Evolutionary conservation across 2,888 invertebrate genomes (phyloP).

Genomic region (Xanthorhoe spadicearia): DNA sequence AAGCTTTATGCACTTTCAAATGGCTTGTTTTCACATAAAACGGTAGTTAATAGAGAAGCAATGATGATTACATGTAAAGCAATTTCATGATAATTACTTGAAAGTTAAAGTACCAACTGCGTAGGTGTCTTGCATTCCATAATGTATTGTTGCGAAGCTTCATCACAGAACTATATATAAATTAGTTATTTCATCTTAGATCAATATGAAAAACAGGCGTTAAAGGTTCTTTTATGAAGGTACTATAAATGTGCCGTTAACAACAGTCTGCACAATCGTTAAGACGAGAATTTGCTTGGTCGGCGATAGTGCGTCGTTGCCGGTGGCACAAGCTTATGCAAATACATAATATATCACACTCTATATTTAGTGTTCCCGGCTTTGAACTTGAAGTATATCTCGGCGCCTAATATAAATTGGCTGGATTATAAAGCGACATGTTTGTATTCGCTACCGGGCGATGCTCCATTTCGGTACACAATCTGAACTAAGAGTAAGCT

Average conservation of each 20-base stretch:
- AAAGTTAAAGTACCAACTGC: slow-evolving; percentile 18
- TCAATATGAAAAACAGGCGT: slow-evolving; percentile 45
- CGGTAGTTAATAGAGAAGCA: background rate
- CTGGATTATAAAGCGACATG: slow-evolving; percentile 66
- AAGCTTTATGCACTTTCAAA: background rate
- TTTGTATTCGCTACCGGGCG: slow-evolving; percentile 56
- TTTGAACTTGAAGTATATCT: slow-evolving; percentile 28
- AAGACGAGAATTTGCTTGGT: slow-evolving; percentile 2
- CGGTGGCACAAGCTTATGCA: slow-evolving; percentile 13
- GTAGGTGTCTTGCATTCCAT: slow-evolving; percentile 37
- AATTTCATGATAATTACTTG: slow-evolving; percentile 24
- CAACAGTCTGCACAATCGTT: slow-evolving; percentile 37
- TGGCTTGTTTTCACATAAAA: background rate
- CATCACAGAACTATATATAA: slow-evolving; percentile 56
- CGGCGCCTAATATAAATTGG: slow-evolving; percentile 62
- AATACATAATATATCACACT: slow-evolving; percentile 22
- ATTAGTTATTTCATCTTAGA: slow-evolving; percentile 47
- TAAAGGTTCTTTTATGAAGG: slow-evolving; percentile 52
- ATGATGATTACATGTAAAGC: slow-evolving; percentile 11
- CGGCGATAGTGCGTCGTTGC: slow-evolving; percentile 9
- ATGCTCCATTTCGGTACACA: slow-evolving; percentile 53
- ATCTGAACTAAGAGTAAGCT: slow-evolving; percentile 44
- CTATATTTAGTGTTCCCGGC: slow-evolving; percentile 17
- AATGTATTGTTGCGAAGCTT: slow-evolving; percentile 45
- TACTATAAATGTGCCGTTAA: slow-evolving; percentile 62